Percentiles rank a stretch among this genome's conserved stretches.
phyloP scores from a whole-genome alignment of 2,797 vertebrate species.

The Peromyscus nudipes region DNA sequence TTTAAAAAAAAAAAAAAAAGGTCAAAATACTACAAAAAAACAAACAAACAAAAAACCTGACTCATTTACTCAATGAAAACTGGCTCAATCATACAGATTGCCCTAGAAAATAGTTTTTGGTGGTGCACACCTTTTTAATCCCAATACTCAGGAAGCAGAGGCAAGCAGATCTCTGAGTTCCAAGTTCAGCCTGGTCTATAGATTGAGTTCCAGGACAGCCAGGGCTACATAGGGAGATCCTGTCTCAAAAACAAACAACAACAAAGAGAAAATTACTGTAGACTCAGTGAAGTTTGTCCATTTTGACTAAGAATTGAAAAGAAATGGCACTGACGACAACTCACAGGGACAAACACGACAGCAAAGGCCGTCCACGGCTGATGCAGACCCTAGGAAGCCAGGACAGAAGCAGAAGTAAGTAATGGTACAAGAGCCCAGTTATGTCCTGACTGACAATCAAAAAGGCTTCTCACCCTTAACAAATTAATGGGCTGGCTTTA shows the following conservation, averaged over 20 bases:
- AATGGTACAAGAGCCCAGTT: constrained; percentile 1
- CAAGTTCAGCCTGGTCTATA: background rate
- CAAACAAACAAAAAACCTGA: background rate
- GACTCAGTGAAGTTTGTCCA: constrained; percentile 22
- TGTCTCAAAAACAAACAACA: background rate
- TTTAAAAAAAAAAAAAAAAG: background rate
- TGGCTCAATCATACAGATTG: constrained; percentile 5
- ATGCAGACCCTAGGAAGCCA: background rate
- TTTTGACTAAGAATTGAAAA: constrained; percentile 9
- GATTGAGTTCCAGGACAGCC: background rate
- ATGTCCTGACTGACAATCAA: background rate
- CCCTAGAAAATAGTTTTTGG: constrained; percentile 26
- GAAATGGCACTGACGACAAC: background rate
- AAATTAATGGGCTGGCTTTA: constrained; percentile 9
- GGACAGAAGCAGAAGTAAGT: constrained; percentile 2
- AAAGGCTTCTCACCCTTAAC: background rate
- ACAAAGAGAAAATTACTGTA: constrained; percentile 21
- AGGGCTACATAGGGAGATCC: background rate
- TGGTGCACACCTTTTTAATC: background rate
- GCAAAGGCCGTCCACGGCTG: background rate
- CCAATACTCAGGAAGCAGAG: background rate
- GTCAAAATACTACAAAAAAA: background rate
- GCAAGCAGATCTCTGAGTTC: background rate
- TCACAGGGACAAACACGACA: background rate
- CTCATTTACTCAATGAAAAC: background rate